Conservation (phyloP, 2,888 invertebrate species). For the Drosophila niveifrons region DNA sequence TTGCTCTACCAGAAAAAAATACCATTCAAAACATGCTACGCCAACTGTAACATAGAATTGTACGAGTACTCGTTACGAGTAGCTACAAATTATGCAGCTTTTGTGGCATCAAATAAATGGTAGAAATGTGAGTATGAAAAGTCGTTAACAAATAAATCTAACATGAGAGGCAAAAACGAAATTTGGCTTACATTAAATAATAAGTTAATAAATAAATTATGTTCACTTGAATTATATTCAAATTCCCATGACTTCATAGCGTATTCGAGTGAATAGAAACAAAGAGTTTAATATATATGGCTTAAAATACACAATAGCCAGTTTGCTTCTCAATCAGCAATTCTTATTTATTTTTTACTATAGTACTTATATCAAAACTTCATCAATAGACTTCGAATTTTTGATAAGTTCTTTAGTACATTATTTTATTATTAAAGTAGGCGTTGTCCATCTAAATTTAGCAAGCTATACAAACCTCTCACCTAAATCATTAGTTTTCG, state of each 20-base stretch:
- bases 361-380: no score
- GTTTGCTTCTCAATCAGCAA: no score
- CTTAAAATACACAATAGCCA: no score
- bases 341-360: no score
- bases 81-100: slow-evolving; percentile 28
- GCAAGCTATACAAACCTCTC: no score
- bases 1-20: slow-evolving; percentile 10
- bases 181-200: background rate
- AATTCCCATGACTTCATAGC: background rate
- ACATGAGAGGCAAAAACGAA: background rate
- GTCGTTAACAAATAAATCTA: background rate
- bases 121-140: background rate
- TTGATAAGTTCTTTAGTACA: no score
- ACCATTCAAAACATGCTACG: slow-evolving; percentile 23
- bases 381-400: no score
- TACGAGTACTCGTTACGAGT: background rate
- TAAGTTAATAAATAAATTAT: background rate
- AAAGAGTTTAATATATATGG: background rate
- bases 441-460: no score
- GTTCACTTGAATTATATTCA: background rate
- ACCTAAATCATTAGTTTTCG: no score
- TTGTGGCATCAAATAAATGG: slow-evolving; percentile 5
- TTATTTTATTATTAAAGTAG: no score
- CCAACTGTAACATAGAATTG: slow-evolving; percentile 15
- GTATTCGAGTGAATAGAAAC: background rate